phyloP scores from a whole-genome alignment of 2,113 vertebrate species.

The Indri indri region DNA sequence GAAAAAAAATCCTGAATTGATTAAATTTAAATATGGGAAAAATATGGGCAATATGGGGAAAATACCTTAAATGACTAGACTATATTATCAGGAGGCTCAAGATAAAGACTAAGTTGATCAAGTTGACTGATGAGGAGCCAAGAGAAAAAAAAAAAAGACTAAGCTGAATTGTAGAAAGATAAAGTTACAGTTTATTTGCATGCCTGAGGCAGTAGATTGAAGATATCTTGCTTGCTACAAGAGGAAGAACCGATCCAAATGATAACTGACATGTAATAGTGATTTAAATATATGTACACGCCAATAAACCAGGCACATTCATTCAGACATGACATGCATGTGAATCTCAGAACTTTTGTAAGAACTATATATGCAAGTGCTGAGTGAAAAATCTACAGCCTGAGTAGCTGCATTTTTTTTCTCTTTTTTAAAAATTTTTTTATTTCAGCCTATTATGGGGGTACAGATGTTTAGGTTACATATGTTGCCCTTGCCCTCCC shows the following conservation, averaged over 20 bases:
- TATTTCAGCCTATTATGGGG: no score
- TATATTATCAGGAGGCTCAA: not conserved
- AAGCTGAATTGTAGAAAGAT: not conserved
- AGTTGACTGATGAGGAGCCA: no score
- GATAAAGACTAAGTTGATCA: no score
- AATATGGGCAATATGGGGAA: not conserved
- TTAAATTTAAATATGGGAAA: not conserved
- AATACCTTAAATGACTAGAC: not conserved
- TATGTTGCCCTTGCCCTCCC: no score
- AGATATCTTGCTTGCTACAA: not conserved
- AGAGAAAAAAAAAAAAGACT: not conserved
- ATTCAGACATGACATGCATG: not conserved
- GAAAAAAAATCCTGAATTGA: not conserved
- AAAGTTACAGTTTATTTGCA: not conserved
- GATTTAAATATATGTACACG: not conserved
- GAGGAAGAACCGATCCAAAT: not conserved
- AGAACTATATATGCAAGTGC: not conserved
- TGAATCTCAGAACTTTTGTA: not conserved
- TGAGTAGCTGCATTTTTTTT: not conserved
- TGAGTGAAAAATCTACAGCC: not conserved
- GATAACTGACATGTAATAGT: not conserved
- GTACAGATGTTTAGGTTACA: no score
- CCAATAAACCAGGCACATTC: not conserved
- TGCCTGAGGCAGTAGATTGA: not conserved
- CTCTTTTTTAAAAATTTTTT: no score